Percentiles rank a stretch among this genome's conserved stretches.
Conservation (phyloP, 1,140 invertebrate genomes). For the Atopsyche davidsoni region DNA sequence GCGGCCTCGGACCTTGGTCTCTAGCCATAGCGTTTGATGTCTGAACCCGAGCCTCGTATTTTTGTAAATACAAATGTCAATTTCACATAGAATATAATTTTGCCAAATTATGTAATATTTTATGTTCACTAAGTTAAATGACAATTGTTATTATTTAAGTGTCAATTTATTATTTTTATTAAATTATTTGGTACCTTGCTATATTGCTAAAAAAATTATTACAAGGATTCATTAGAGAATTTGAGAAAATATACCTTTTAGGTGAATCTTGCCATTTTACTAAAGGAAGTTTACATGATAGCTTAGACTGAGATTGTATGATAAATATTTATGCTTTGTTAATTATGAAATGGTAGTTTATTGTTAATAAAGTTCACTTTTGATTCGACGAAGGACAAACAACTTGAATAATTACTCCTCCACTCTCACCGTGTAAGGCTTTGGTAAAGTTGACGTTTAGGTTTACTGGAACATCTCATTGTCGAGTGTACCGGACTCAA, state of each 20-base stretch:
- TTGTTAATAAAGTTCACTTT: conserved; percentile 28
- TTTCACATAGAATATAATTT: conserved; percentile 29
- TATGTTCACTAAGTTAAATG: conserved; percentile 23
- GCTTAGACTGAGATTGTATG: conserved; percentile 31
- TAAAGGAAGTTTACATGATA: conserved; percentile 27
- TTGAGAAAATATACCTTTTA: conserved; percentile 25
- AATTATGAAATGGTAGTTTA: conserved; percentile 31
- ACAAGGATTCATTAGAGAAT: conserved; percentile 28
- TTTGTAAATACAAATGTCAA: conserved; percentile 31
- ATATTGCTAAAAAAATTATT: conserved; percentile 24
- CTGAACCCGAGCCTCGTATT: conserved; percentile 26
- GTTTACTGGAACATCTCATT: conserved; percentile 23
- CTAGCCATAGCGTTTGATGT: conserved; percentile 1
- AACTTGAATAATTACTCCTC: conserved; percentile 17
- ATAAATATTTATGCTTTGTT: conserved; percentile 32
- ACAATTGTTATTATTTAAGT: conserved; percentile 21
- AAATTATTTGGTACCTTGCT: conserved; percentile 24
- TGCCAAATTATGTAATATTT: conserved; percentile 29
- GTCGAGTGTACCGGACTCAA: conserved; percentile 22
- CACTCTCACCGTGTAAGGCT: conserved; percentile 21
- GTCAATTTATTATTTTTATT: conserved; percentile 14
- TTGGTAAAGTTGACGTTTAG: conserved; percentile 14
- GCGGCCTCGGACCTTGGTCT: too few species aligned
- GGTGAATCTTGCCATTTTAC: conserved; percentile 30
- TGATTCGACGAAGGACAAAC: conserved; percentile 9